Evolutionary conservation across 2,888 invertebrate species (phyloP), one percentile per base, ranked within the genome.

Genomic region (Acanthosepion pharaonis): DNA sequence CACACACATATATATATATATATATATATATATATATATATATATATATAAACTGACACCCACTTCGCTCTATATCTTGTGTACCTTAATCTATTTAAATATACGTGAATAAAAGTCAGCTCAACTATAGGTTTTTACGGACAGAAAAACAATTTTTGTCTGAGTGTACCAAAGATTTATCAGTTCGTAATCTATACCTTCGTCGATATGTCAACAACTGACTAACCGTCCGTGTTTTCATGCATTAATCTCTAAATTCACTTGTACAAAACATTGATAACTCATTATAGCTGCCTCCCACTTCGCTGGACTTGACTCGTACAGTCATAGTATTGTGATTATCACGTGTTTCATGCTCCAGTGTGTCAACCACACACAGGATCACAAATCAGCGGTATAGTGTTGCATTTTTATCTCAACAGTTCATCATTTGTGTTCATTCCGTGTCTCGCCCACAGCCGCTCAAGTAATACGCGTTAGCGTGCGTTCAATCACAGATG

Each of bases 241-340:
- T 33, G 78, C n/a, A 78, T 78, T 78, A 78, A 78, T 78, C 78
- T 78, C 11, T 78, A 78, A n/a, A n/a, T n/a, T 78, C 78, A n/a
- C n/a, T 78, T 78, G 78, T n/a, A 78, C 33, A 78, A 78, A 33
- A n/a, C 78, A 78, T 78, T 78, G n/a, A 78, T 78, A 78, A 33
- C 33, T 78, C n/a, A 78, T 78, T 78, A 78, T 15, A 33, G n/a
- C n/a, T 78, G n/a, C 78, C 78, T 15, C 78, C 78, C 78, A 78
- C 33, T 78, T n/a, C n/a, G 33, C 78, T 78, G 33, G 78, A 78
- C 33, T 78, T 78, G 15, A 33, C 78, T 15, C 78, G n/a, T 11
- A 78, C 78, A 78, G 78, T 78, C n/a, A 33, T n/a, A 78, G n/a
- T n/a, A 78, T 78, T 78, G 78, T 78, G 78, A 78, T 78, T 78